These are phyloP conservation scores for Poecile atricapillus DNA, from an alignment of 2,113 vertebrate genomes.

Conservation along the genomic window DNA sequence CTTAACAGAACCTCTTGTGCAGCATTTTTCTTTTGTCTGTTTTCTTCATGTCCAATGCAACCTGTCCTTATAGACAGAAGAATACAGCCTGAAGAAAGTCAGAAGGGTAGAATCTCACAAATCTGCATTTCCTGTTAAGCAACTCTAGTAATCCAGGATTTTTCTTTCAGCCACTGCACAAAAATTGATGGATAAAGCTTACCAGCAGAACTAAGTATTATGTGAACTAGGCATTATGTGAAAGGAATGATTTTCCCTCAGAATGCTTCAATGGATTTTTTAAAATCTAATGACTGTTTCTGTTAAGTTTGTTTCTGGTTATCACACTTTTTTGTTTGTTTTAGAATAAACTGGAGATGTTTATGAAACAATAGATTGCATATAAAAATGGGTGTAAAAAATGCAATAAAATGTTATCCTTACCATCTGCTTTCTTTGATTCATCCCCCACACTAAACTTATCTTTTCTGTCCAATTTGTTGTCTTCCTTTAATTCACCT, in stretches of 20 bases:
- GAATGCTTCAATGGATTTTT: background rate
- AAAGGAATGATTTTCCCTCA: background rate
- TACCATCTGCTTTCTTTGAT: constrained; percentile 77
- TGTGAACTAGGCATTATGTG: background rate
- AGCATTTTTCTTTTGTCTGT: background rate
- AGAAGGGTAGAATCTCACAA: background rate
- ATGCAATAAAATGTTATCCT: constrained; percentile 28
- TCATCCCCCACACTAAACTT: constrained; percentile 51
- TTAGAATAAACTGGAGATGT: background rate
- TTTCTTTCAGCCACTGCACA: background rate
- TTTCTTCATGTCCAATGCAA: background rate
- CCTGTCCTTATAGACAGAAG: background rate
- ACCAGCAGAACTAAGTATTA: background rate
- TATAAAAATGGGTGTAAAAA: constrained; percentile 11
- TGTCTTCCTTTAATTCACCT: constrained; percentile 77
- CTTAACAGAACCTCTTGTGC: background rate
- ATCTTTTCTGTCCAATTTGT: constrained; percentile 71
- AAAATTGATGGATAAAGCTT: background rate
- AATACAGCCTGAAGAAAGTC: background rate
- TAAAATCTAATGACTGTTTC: background rate
- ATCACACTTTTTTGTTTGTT: background rate
- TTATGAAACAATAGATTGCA: background rate
- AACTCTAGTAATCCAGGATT: background rate
- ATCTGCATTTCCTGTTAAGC: background rate
- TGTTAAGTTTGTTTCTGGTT: background rate